These are phyloP conservation scores for Ennomos quercinarius DNA, from an alignment of 2,888 invertebrate species.

Conservation along the genomic window DNA sequence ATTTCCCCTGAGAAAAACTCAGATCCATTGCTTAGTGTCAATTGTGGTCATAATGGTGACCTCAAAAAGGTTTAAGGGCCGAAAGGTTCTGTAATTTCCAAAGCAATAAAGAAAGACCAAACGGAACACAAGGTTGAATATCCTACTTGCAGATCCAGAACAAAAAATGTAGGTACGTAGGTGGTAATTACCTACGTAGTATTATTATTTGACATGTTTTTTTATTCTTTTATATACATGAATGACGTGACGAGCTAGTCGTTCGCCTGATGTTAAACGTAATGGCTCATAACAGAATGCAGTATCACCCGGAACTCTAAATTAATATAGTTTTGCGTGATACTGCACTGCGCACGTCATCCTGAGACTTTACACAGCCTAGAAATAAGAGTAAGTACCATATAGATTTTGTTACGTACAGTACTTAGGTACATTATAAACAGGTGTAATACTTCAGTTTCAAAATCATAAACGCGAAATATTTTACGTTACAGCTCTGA, in stretches of 20 bases:
- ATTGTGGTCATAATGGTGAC: slow-evolving; percentile 53
- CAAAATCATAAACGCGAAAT: neutral
- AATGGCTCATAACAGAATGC: too few species aligned
- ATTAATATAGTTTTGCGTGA: too few species aligned
- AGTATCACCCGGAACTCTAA: too few species aligned
- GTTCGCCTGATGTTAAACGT: too few species aligned
- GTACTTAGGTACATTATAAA: neutral
- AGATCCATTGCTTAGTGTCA: slow-evolving; percentile 55
- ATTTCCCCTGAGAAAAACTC: slow-evolving; percentile 54
- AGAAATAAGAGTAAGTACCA: too few species aligned
- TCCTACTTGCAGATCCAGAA: slow-evolving; percentile 12
- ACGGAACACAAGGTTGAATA: slow-evolving; percentile 9
- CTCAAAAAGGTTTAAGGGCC: slow-evolving; percentile 37
- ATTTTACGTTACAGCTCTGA: neutral
- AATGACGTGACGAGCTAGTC: too few species aligned
- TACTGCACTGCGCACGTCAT: too few species aligned
- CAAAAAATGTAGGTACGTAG: neutral
- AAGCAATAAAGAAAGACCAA: slow-evolving; percentile 28
- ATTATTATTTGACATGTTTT: too few species aligned
- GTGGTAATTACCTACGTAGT: too few species aligned
- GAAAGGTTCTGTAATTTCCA: slow-evolving; percentile 32
- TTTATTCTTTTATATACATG: too few species aligned
- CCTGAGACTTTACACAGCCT: too few species aligned
- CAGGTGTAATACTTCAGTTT: neutral
- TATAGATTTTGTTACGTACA: slow-evolving; percentile 1